Evolutionary conservation across 2,113 vertebrate species (phyloP).

Genomic region (Notiomystis cincta): DNA sequence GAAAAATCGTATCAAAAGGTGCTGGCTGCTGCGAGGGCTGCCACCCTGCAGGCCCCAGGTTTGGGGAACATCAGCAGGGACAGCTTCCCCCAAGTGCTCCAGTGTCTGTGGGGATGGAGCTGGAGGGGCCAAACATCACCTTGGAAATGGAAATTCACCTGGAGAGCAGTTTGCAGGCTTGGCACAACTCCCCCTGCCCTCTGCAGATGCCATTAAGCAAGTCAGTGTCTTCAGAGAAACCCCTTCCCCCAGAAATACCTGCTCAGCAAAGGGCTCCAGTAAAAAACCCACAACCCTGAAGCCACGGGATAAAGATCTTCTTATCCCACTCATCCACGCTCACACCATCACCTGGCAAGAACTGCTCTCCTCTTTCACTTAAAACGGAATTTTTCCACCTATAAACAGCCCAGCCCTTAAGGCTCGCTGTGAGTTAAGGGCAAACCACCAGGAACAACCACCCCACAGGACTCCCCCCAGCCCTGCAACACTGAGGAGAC

Average conservation of each 20-base stretch:
- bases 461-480: background rate
- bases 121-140: background rate
- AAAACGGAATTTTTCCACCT: background rate
- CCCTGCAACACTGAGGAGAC: background rate
- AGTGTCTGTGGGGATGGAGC: background rate
- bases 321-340: background rate
- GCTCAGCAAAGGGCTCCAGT: background rate
- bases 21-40: background rate
- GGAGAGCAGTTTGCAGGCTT: background rate
- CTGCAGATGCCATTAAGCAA: background rate
- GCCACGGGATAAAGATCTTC: background rate
- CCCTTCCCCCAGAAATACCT: background rate
- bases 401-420: background rate
- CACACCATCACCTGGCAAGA: background rate
- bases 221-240: background rate
- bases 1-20: fast-evolving
- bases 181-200: background rate
- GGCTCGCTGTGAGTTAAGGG: background rate
- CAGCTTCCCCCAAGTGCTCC: background rate
- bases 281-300: background rate
- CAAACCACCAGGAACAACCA: background rate
- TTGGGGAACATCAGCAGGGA: background rate
- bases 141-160: background rate
- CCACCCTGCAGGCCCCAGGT: fast-evolving
- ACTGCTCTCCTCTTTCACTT: background rate